These are phyloP conservation scores for Drosophila pseudotakahashii DNA, from an alignment of 2,888 invertebrate species.

Conservation along the genomic window DNA sequence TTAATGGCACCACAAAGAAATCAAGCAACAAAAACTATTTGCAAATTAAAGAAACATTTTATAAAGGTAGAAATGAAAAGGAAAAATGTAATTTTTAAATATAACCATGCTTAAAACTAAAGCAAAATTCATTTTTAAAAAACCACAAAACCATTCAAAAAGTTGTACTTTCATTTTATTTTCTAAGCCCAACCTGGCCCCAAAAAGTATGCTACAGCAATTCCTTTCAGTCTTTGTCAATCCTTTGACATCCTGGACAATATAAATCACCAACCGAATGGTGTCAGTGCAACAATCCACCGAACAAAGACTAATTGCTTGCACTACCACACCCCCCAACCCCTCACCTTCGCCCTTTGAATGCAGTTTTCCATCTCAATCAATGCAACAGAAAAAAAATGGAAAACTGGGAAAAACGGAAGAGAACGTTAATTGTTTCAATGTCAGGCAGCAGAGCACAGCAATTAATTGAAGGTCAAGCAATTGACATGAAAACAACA, in stretches of 20 bases:
- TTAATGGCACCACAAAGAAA: not conserved
- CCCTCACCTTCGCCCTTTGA: conserved; percentile 33
- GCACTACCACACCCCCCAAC: conserved; percentile 16
- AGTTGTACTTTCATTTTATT: not conserved
- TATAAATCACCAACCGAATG: conserved; percentile 54
- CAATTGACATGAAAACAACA: conserved; percentile 55
- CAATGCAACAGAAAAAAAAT: conserved; percentile 19
- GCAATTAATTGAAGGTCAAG: conserved; percentile 73
- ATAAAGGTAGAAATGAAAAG: too few species aligned
- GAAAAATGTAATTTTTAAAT: not conserved
- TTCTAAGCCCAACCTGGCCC: not conserved
- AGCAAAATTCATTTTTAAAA: not conserved
- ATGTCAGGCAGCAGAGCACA: conserved; percentile 61
- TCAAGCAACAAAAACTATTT: not conserved
- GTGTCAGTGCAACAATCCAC: conserved; percentile 50
- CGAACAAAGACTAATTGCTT: conserved; percentile 46
- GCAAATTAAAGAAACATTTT: not conserved
- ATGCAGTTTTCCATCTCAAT: conserved; percentile 40
- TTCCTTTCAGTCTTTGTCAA: not conserved
- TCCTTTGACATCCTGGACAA: conserved; percentile 25
- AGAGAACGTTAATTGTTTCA: conserved; percentile 56
- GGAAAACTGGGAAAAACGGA: not conserved
- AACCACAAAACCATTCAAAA: not conserved
- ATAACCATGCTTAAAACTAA: too few species aligned
- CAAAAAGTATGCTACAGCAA: conserved; percentile 29